A percentile compares a stretch with the other conserved stretches of the same genome.
Evolutionary conservation across 2,797 vertebrate species (phyloP).

Genomic region (Pangasius djambal): DNA sequence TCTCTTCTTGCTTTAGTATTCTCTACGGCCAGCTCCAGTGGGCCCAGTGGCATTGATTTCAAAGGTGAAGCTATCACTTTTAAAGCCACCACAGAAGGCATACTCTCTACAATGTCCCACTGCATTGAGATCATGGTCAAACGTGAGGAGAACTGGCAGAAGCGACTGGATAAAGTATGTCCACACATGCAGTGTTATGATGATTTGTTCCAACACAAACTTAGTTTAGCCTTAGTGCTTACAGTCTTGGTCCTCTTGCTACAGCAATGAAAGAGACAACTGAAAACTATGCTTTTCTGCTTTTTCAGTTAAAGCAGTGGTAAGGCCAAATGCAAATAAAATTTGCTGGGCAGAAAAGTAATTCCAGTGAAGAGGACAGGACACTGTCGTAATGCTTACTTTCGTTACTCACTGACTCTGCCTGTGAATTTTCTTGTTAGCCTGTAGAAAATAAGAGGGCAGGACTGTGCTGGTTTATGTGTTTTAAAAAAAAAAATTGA

Average conservation of each 20-base stretch:
- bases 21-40: slow-evolving; percentile 83
- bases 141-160: slow-evolving; percentile 96
- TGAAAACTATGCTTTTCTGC: neutral
- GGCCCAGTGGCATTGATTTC: slow-evolving; percentile 93
- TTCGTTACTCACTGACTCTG: neutral
- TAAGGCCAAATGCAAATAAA: neutral
- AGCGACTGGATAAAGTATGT: slow-evolving; percentile 91
- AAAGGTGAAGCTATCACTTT: slow-evolving; percentile 99
- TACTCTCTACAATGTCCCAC: slow-evolving; percentile 93
- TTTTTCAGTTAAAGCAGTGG: neutral
- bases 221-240: neutral
- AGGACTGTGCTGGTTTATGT: neutral
- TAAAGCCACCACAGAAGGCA: slow-evolving; percentile 96
- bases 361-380: neutral
- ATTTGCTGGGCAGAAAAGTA: neutral
- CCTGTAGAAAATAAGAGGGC: too few species aligned
- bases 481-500: neutral
- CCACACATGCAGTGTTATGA: neutral
- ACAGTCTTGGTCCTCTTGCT: neutral
- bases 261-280: neutral
- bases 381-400: neutral
- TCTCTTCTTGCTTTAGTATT: slow-evolving; percentile 70
- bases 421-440: neutral
- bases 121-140: slow-evolving; percentile 98
- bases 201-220: neutral